A percentile compares a stretch with the other conserved stretches of the same genome.
These are phyloP conservation scores for Thalassaphorura encarpata DNA, from an alignment of 1,140 invertebrate genomes.

Conservation along the genomic window DNA sequence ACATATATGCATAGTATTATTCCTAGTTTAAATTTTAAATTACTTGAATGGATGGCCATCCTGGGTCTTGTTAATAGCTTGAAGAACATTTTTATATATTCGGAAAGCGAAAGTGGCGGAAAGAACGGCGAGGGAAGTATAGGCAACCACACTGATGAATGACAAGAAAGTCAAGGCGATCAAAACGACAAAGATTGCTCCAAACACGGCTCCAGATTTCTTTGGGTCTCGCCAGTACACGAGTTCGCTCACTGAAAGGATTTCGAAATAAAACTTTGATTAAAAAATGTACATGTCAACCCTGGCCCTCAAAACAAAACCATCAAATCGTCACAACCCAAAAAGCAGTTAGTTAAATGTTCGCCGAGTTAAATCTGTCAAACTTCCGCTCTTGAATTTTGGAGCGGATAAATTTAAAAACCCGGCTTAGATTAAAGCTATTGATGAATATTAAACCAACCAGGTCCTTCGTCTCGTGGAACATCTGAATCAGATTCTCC, in stretches of 20 bases:
- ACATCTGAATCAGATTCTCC: conserved; percentile 7
- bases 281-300: not conserved
- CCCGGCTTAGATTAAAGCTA: not conserved
- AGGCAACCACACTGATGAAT: conserved; percentile 88
- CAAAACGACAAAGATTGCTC: conserved; percentile 69
- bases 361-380: not conserved
- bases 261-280: conserved; percentile 25
- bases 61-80: conserved; percentile 91
- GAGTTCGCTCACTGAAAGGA: conserved; percentile 77
- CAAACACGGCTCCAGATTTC: conserved; percentile 85
- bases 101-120: conserved; percentile 79
- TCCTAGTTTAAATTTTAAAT: conserved; percentile 38
- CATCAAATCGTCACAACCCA: not conserved
- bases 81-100: conserved; percentile 90
- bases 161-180: conserved; percentile 88
- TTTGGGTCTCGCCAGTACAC: conserved; percentile 95
- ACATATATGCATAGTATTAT: conserved; percentile 3
- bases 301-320: not conserved
- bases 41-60: conserved; percentile 97
- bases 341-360: not conserved
- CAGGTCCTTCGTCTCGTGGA: conserved; percentile 26
- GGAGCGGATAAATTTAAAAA: not conserved
- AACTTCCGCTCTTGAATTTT: not conserved
- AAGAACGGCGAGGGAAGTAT: conserved; percentile 72
- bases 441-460: conserved; percentile 8